Conservation (phyloP, 2,888 invertebrate genomes). For the Nineta flava region DNA sequence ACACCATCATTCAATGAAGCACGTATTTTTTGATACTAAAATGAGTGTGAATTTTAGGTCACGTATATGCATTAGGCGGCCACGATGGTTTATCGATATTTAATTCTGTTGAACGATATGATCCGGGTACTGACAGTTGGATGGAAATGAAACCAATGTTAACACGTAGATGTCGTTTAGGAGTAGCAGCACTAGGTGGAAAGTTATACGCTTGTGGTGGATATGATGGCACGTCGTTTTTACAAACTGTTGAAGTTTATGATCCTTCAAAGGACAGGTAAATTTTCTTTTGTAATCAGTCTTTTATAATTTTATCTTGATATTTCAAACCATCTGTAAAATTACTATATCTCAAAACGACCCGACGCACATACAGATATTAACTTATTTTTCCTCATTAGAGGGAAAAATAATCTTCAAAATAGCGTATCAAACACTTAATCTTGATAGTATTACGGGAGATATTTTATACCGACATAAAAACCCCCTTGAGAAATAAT, state of each 20-base stretch:
- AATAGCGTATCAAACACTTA: too few relatives aligned
- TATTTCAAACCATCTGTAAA: neutral
- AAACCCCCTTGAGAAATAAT: too few relatives aligned
- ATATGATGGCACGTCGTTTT: slow-evolving; percentile 70
- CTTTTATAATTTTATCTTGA: neutral
- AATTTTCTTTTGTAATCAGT: slow-evolving; percentile 17
- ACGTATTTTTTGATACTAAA: neutral
- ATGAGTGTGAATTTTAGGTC: slow-evolving; percentile 33
- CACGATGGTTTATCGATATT: slow-evolving; percentile 80
- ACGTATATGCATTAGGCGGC: slow-evolving; percentile 69
- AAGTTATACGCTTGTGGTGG: slow-evolving; percentile 74
- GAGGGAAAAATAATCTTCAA: too few relatives aligned
- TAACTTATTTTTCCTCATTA: too few relatives aligned
- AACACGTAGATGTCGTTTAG: slow-evolving; percentile 58
- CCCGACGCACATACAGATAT: too few relatives aligned
- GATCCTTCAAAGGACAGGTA: slow-evolving; percentile 54
- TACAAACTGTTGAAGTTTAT: slow-evolving; percentile 67
- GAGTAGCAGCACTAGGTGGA: slow-evolving; percentile 64
- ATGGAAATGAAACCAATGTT: slow-evolving; percentile 60
- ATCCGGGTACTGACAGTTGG: slow-evolving; percentile 59
- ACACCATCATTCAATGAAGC: neutral
- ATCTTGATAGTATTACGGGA: too few relatives aligned
- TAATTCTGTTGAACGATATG: slow-evolving; percentile 70
- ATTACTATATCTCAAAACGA: too few relatives aligned
- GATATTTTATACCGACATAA: too few relatives aligned